Evolutionary conservation across 2,797 vertebrate species (phyloP), one percentile per base, ranked within the genome.

Genomic region (Cichlasoma orientale): DNA sequence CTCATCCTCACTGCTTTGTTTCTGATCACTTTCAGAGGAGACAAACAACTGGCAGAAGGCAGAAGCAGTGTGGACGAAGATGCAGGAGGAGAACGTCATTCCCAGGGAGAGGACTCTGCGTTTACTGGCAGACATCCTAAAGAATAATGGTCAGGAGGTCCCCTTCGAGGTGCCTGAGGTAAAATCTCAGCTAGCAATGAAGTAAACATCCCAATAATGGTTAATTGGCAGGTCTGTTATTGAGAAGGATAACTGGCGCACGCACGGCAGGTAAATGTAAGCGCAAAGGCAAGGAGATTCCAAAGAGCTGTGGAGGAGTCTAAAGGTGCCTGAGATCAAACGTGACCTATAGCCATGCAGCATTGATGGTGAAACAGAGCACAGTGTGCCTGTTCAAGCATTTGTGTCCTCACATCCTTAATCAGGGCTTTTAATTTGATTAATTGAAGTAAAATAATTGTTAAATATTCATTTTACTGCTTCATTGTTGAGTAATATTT

Each of bases 21-120:
- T 80, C 31, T 54, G 75, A 3, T 77, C 31, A 84, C 59, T 94
- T 93, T 70, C 90, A 99, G 98, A 95, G 73, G 72, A 92, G 27
- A 97, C 83, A 3, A 88, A 93, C 33, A 88, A 98, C 88, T 98
- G 96, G 96, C 18, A 84, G 86, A 98, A 94, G 85, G 97, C 98
- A 18, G 96, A 97, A 33, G 88, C 92, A 5, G 27, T 90, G 57
- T 99, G 98, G 98, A 97, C 93, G 52, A 99, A 98, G 95, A 98
- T 99, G 92, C 97, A 99, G 89, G 97, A 99, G 85, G 98, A 99
- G 94, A 98, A 97, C 82, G 4, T 97, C 76, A 94, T 97, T 93
- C 97, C 97, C 58, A 96, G 96, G 57, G 96, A 96, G 69, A 96
- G 93, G 88, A 99, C 97, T 0, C 89, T 97, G 13, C 86, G 14